Base-by-base conservation (phyloP, 1,140 invertebrate species). In the Parapsyche elsis region DNA sequence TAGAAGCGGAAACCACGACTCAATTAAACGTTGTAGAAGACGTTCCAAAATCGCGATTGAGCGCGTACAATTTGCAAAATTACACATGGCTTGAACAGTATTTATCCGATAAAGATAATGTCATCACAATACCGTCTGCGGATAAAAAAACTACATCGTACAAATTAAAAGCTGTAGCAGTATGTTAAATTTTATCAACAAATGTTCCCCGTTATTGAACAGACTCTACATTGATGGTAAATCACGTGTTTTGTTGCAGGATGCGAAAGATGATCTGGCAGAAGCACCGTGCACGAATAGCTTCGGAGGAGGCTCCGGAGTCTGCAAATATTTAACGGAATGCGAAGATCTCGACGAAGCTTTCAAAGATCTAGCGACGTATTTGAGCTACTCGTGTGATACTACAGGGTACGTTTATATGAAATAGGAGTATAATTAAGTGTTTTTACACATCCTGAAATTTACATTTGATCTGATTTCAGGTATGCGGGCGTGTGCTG, bases 311-410 rank as follows among this genome's bases (percentile, higher is more conserved):
- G 81, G 76, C 5, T 0, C 44, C 0, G 81, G 81, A 10, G 57
- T 49, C 14, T 83, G 81, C 64, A 46, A 79, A 23, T 83, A 83
- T 70, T 74, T 83, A 45, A 83, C 81, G 0, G 59, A 81, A 30
- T 81, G 79, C 57, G 21, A 24, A 4, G 67, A 81, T 0, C 38
- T 81, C 1, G 21, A 73, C n/a, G 21, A 78, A 19, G 77, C 16
- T 16, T 81, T 83, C 49, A 81, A 76, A 74, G 77, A 81, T 24
- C 71, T 83, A 9, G 0, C 71, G 14, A 73, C 80, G 9, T 83
- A 81, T 67, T 57, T 81, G 14, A 59, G 21, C 12, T 64, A 76
- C 49, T 71, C 46, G 24, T 83, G 81, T 21, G 73, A 81, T 53
- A 19, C 57, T 9, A 76, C 81, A 26, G 79, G 81, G 81, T 80